Percentiles rank a stretch among this genome's conserved stretches.
phyloP scores from a whole-genome alignment of 1,140 invertebrate species.

The Drosophila kepulauana region DNA sequence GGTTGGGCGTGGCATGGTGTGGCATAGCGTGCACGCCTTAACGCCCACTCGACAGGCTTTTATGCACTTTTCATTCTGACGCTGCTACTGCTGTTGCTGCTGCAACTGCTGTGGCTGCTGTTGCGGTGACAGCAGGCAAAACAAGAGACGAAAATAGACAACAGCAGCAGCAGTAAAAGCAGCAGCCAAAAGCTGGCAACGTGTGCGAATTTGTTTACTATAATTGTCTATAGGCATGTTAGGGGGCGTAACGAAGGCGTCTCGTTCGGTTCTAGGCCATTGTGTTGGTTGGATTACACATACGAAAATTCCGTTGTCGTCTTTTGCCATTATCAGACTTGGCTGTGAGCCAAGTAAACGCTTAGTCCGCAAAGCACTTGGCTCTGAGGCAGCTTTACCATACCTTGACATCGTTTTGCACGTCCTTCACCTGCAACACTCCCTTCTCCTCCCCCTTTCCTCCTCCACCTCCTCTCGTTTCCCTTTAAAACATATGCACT shows the following conservation, averaged over 20 bases:
- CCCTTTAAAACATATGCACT: not conserved
- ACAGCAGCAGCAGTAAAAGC: conserved; percentile 57
- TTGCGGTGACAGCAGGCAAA: conserved; percentile 47
- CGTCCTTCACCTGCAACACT: not conserved
- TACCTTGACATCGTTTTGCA: conserved; percentile 67
- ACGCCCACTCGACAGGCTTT: conserved; percentile 22
- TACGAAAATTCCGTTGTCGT: conserved; percentile 25
- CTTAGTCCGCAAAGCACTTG: conserved; percentile 73
- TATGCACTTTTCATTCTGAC: conserved; percentile 28
- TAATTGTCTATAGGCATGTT: conserved; percentile 70
- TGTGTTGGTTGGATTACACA: conserved; percentile 35
- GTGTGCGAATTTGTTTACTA: conserved; percentile 82
- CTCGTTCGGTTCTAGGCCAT: conserved; percentile 29
- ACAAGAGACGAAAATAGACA: conserved; percentile 42
- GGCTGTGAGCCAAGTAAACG: conserved; percentile 71
- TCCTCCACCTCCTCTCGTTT: not conserved
- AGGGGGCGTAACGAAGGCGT: not conserved
- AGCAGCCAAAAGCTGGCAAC: conserved; percentile 51
- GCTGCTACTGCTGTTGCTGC: conserved; percentile 8
- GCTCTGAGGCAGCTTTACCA: conserved; percentile 57
- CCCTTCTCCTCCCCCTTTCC: not conserved
- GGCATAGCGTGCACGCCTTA: not conserved
- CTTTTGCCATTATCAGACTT: conserved; percentile 71
- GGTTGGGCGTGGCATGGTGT: conserved; percentile 17
- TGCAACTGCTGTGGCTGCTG: conserved; percentile 16